These are phyloP conservation scores for Pseudorasbora parva DNA, from an alignment of 2,113 vertebrate species.

Conservation along the genomic window DNA sequence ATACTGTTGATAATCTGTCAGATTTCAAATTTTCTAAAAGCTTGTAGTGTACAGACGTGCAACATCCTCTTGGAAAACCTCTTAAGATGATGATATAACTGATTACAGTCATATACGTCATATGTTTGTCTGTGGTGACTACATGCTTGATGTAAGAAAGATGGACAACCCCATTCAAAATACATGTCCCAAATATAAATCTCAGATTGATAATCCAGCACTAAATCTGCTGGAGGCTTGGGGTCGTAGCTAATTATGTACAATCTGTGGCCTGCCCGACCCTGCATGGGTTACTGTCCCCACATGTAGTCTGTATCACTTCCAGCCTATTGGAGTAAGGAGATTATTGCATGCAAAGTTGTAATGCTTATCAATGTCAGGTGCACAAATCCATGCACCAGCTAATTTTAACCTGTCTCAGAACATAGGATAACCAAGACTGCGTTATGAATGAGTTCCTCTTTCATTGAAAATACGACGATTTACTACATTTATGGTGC, in stretches of 20 bases:
- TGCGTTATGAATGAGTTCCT: conserved; percentile 47
- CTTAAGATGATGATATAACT: neutral
- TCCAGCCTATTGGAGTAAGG: conserved; percentile 66
- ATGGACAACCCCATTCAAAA: neutral
- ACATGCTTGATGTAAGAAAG: neutral
- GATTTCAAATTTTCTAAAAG: neutral
- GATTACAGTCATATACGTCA: neutral
- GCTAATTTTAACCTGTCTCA: conserved; percentile 60
- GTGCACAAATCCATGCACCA: conserved; percentile 61
- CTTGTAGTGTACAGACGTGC: neutral
- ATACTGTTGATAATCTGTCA: neutral
- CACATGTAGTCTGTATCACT: conserved; percentile 33
- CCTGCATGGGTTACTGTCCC: conserved; percentile 30
- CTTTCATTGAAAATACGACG: conserved; percentile 3
- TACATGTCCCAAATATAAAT: neutral
- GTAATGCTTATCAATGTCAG: conserved; percentile 70
- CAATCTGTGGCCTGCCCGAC: conserved; percentile 36
- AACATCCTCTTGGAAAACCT: neutral
- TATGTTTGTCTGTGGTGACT: neutral
- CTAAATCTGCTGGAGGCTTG: conserved; percentile 26
- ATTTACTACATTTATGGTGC: neutral
- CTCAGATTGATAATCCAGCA: conserved; percentile 36
- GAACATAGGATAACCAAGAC: conserved; percentile 44
- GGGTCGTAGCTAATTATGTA: conserved; percentile 28
- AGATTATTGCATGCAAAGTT: conserved; percentile 68